Conservation (phyloP, 2,888 invertebrate genomes). For the Phengaris alcon region DNA sequence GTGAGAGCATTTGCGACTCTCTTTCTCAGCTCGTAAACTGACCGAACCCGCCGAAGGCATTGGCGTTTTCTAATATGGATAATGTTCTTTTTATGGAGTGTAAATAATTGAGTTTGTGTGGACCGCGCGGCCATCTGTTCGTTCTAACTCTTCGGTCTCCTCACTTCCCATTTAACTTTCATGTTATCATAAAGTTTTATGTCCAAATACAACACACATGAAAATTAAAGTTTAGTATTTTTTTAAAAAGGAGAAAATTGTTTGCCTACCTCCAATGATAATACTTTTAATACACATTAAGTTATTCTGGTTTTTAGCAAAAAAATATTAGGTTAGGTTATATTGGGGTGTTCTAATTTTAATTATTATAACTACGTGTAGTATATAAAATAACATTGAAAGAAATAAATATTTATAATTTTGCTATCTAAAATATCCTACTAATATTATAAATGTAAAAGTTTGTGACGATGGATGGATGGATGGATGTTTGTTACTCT, state of each 20-base stretch:
- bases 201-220: constrained; percentile 45
- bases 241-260: constrained; percentile 48
- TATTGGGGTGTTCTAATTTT: too few relatives aligned
- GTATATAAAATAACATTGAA: too few relatives aligned
- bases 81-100: constrained; percentile 78
- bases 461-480: too few relatives aligned
- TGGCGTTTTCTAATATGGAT: constrained; percentile 72
- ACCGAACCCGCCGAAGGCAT: neutral
- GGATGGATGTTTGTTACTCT: too few relatives aligned
- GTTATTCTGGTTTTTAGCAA: constrained; percentile 38
- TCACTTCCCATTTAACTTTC: constrained; percentile 79
- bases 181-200: constrained; percentile 73
- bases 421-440: too few relatives aligned
- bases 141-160: constrained; percentile 73
- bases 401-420: too few relatives aligned
- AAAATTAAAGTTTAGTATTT: constrained; percentile 50
- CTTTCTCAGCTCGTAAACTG: neutral
- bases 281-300: constrained; percentile 48
- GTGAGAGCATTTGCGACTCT: neutral
- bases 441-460: too few relatives aligned
- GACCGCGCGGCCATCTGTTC: constrained; percentile 69
- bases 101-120: constrained; percentile 78
- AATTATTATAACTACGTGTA: too few relatives aligned
- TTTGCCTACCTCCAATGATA: constrained; percentile 49
- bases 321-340: constrained; percentile 50